phyloP scores from a whole-genome alignment of 2,888 invertebrate species.

The Sabellastarte sp. region DNA sequence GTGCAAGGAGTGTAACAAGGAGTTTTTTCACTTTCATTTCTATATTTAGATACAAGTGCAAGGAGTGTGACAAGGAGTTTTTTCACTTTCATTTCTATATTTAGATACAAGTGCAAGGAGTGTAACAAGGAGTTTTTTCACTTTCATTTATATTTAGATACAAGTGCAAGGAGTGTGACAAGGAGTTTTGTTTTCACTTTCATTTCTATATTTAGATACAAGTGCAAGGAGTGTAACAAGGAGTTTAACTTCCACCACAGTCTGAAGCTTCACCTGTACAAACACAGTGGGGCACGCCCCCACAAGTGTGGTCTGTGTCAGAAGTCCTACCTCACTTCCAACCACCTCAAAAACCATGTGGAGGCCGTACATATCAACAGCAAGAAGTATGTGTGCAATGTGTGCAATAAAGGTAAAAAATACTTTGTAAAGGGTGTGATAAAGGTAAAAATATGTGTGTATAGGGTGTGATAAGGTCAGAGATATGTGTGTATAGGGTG shows the following conservation, averaged over 20 bases:
- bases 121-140: no score
- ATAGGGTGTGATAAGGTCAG: no score
- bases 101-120: no score
- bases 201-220: slow-evolving; percentile 22
- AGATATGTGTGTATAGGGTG: no score
- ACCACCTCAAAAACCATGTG: slow-evolving; percentile 48
- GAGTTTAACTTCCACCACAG: slow-evolving; percentile 49
- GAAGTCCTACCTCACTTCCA: slow-evolving; percentile 48
- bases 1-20: no score
- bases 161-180: no score
- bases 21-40: no score
- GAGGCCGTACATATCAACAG: slow-evolving; percentile 39
- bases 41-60: no score
- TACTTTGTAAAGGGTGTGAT: no score
- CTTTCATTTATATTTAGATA: no score
- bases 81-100: background rate
- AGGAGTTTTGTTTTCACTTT: slow-evolving; percentile 19
- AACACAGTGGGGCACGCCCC: slow-evolving; percentile 46
- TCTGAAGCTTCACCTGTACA: slow-evolving; percentile 42
- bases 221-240: slow-evolving; percentile 42
- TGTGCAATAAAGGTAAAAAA: background rate
- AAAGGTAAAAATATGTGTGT: no score
- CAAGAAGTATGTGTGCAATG: slow-evolving; percentile 27
- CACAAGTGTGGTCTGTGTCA: slow-evolving; percentile 41
- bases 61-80: no score